Evolutionary conservation across 2,113 vertebrate species (phyloP).

Genomic region (Actenoides lindsayi): DNA sequence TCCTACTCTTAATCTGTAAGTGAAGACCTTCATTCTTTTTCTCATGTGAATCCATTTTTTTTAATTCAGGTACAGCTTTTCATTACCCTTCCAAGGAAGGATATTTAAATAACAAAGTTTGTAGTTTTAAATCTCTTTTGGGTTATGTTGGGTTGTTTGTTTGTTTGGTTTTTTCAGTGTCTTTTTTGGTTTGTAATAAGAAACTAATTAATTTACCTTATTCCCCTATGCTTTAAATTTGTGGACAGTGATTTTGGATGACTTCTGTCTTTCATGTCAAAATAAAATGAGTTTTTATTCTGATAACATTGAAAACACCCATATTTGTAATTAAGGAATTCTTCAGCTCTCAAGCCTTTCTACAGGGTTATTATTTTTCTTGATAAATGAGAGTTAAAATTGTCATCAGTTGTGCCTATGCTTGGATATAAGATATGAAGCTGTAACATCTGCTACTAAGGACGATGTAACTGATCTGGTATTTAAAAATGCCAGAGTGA

Average conservation of each 20-base stretch:
- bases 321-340: background rate
- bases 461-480: slow-evolving; percentile 41
- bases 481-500: slow-evolving; percentile 50
- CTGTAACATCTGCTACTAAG: slow-evolving; percentile 43
- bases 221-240: background rate
- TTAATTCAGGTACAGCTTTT: background rate
- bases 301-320: background rate
- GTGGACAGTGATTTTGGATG: background rate
- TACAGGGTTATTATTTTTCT: background rate
- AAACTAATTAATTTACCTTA: background rate
- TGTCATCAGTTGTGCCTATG: background rate
- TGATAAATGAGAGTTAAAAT: slow-evolving; percentile 23
- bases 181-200: background rate
- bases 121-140: background rate
- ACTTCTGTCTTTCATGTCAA: background rate
- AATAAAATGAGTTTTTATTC: slow-evolving; percentile 23
- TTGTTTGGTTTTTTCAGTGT: background rate
- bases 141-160: no score
- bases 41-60: background rate
- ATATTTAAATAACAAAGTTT: background rate
- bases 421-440: background rate
- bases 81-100: background rate
- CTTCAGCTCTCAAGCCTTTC: background rate
- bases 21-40: background rate
- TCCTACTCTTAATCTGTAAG: background rate